A percentile compares a stretch with the other conserved stretches of the same genome.
Conservation (phyloP, 2,888 invertebrate species). For the Tetragonula carbonaria region DNA sequence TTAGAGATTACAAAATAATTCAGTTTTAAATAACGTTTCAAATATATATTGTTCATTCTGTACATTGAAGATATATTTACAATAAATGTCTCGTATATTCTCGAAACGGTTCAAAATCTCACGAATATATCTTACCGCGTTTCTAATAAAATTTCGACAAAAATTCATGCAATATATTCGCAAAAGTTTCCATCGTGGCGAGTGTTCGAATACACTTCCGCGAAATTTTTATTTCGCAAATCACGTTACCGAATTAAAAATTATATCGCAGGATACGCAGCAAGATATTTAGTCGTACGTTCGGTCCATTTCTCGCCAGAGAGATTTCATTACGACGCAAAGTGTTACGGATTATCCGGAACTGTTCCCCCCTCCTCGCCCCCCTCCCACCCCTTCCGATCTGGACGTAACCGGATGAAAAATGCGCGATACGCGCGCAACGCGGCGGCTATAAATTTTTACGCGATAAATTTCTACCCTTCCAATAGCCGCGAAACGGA, state of each 20-base stretch:
- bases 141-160: background rate
- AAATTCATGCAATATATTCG: background rate
- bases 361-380: constrained; percentile 13
- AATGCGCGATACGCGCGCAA: constrained; percentile 50
- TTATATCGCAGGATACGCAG: background rate
- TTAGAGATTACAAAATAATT: too few species aligned
- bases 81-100: too few species aligned
- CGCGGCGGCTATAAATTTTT: constrained; percentile 16
- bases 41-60: too few species aligned
- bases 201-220: background rate
- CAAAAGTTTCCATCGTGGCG: background rate
- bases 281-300: constrained; percentile 3
- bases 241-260: background rate
- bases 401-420: constrained; percentile 53
- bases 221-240: background rate
- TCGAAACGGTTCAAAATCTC: background rate
- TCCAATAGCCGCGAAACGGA: constrained; percentile 53
- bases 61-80: too few species aligned
- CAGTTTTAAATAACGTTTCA: too few species aligned
- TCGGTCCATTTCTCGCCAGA: constrained; percentile 6
- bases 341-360: constrained; percentile 43
- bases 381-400: background rate
- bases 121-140: background rate
- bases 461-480: constrained; percentile 54
- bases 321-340: constrained; percentile 15